phyloP scores from a whole-genome alignment of 2,113 vertebrate species.

The Bettongia penicillata region DNA sequence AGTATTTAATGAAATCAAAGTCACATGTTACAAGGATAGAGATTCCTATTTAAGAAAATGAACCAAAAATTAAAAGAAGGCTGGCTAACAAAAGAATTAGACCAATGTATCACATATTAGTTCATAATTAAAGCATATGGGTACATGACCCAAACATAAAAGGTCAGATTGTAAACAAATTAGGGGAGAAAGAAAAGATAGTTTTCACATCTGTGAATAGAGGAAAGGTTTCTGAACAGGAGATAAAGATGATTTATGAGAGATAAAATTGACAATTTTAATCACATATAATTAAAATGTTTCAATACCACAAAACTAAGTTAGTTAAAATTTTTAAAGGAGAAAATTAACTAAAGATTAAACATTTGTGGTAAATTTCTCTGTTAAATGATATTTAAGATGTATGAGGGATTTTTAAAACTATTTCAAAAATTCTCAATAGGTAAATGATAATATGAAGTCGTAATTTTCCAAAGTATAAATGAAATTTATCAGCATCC shows the following conservation, averaged over 20 bases:
- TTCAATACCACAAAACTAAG: not conserved
- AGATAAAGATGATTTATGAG: not conserved
- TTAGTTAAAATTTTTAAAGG: not conserved
- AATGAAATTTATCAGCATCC: not conserved
- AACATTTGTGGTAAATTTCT: not conserved
- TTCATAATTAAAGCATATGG: not conserved
- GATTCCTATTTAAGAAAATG: not conserved
- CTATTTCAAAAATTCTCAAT: not conserved
- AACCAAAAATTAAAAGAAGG: not conserved
- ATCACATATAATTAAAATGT: not conserved
- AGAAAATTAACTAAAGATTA: not conserved
- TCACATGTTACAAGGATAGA: not conserved
- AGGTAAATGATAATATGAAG: not conserved
- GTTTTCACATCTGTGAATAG: no score
- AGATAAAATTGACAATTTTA: not conserved
- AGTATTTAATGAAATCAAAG: not conserved
- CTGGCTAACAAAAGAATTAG: no score
- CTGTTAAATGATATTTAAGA: not conserved
- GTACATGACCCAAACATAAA: no score
- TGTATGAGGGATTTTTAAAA: not conserved
- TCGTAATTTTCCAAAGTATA: not conserved
- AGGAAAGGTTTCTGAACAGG: no score
- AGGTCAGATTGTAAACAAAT: no score
- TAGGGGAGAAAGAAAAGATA: no score
- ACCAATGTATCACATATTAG: not conserved